Evolutionary conservation across 2,113 vertebrate species (phyloP).

Genomic region (Machaerirhynchus nigripectus): DNA sequence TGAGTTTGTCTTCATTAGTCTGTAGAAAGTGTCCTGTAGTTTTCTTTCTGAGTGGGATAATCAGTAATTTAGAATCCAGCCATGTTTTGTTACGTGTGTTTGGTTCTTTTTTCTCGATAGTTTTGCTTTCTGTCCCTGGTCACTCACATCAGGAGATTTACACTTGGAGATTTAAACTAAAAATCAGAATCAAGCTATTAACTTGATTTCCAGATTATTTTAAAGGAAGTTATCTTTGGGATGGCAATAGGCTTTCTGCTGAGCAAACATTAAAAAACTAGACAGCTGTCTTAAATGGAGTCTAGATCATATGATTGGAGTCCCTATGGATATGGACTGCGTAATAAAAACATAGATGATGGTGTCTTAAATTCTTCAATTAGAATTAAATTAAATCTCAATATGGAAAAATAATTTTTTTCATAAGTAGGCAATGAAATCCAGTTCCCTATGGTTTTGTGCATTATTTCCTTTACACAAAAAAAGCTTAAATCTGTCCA

Average conservation of each 20-base stretch:
- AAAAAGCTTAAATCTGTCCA: background rate
- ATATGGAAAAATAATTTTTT: background rate
- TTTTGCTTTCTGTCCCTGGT: background rate
- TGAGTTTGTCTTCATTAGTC: background rate
- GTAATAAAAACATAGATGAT: background rate
- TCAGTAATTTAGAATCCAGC: background rate
- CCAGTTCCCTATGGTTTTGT: background rate
- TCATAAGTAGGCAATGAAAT: background rate
- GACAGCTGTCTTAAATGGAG: background rate
- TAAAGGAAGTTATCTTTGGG: background rate
- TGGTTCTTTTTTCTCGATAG: rapidly evolving
- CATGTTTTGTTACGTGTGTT: background rate
- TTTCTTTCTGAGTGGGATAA: background rate
- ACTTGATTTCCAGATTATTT: background rate
- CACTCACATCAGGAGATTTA: background rate
- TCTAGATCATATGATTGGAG: background rate
- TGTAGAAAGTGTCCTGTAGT: background rate
- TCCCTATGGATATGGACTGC: background rate
- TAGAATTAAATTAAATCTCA: background rate
- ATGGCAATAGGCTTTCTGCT: background rate
- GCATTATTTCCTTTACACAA: background rate
- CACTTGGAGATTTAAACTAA: background rate
- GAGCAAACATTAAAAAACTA: background rate
- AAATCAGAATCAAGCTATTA: background rate
- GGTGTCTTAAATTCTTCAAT: background rate